Evolutionary conservation across 2,888 invertebrate genomes (phyloP).

Genomic region (Sepioteuthis lessoniana): DNA sequence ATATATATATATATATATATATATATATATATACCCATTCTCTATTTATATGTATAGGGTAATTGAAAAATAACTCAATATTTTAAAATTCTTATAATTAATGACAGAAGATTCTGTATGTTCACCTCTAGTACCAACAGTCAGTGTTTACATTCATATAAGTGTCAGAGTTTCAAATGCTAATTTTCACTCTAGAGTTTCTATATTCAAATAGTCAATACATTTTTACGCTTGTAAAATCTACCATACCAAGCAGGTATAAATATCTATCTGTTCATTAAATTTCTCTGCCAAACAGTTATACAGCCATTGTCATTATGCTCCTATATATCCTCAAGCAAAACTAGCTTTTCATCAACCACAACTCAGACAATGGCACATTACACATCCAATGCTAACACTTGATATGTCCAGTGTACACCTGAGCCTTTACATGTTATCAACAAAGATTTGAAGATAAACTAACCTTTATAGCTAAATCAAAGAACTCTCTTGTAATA

Average conservation of each 20-base stretch:
- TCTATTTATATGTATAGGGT: no score
- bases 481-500: neutral
- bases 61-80: no score
- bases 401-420: conserved; percentile 13
- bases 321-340: neutral
- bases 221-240: neutral
- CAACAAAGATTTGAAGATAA: neutral
- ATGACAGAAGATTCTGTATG: neutral
- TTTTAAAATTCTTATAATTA: no score
- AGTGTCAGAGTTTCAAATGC: no score
- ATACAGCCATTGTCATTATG: neutral
- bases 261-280: neutral
- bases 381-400: neutral
- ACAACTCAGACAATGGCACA: neutral
- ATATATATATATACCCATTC: no score
- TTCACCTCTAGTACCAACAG: no score
- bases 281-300: neutral
- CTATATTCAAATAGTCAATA: no score
- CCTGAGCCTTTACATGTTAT: neutral
- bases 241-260: neutral
- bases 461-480: neutral
- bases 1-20: no score
- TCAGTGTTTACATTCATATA: no score
- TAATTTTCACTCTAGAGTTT: no score
- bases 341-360: neutral